Percentiles rank a stretch among this genome's conserved stretches.
Evolutionary conservation across 35 echinoderm and acorn worm genomes (phyloP).

Genomic region (Chiridota heheva): DNA sequence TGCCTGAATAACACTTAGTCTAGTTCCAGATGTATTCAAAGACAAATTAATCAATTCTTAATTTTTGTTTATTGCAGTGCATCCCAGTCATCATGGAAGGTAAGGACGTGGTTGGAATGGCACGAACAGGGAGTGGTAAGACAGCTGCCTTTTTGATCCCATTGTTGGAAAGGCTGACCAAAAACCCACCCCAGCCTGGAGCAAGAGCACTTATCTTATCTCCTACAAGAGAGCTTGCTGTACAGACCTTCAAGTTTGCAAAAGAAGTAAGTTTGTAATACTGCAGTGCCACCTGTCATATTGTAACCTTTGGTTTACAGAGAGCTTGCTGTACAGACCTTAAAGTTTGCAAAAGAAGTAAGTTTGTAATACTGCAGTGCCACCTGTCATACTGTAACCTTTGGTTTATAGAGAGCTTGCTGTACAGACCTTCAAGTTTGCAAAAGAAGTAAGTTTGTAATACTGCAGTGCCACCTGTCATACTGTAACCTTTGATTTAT

Average conservation of each 20-base stretch:
- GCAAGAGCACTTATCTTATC: slow-evolving; percentile 85
- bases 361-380: too few relatives aligned
- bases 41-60: neutral
- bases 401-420: too few relatives aligned
- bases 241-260: slow-evolving; percentile 96
- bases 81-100: slow-evolving; percentile 96
- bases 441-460: too few relatives aligned
- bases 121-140: slow-evolving; percentile 95
- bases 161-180: slow-evolving; percentile 80
- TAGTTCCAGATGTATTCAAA: too few relatives aligned
- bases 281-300: too few relatives aligned
- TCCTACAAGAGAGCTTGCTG: slow-evolving; percentile 88
- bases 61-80: slow-evolving; percentile 50
- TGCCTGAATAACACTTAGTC: too few relatives aligned
- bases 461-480: too few relatives aligned
- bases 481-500: too few relatives aligned
- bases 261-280: slow-evolving; percentile 78
- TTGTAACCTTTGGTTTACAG: too few relatives aligned
- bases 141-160: slow-evolving; percentile 93
- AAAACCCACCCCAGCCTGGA: slow-evolving; percentile 59
- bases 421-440: too few relatives aligned
- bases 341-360: slow-evolving; percentile 99
- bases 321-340: slow-evolving; percentile 90
- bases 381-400: too few relatives aligned
- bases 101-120: slow-evolving; percentile 96